Evolutionary conservation across 2,888 invertebrate species (phyloP), one percentile per base, ranked within the genome.

Genomic region (Trachelus stipa): DNA sequence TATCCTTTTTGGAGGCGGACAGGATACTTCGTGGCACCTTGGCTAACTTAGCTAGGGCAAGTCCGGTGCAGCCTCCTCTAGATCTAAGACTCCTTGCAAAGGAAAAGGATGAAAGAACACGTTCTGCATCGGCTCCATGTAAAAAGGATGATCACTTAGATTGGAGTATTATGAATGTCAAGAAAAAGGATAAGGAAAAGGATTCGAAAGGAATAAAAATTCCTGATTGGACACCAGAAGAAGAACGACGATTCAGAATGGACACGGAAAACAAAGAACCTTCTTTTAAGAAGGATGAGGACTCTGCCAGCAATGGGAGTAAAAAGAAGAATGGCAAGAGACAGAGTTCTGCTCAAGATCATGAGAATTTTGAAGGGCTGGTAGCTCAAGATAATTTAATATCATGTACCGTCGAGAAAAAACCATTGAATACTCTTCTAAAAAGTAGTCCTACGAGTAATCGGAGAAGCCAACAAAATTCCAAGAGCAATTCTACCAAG

Each of bases 1-100:
- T 95, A 68, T 94, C 96, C 0, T 93, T 95, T 83, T 92, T 96
- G 71, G 97, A 97, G 85, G 95, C 96, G 0, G 95, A 96, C 85
- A 93, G 95, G 74, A 94, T 96, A 74, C 92, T 95, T 79, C 93
- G 93, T 68, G 92, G 92, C 77, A 93, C 93, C 1, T 84, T 93
- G 34, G 89, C 90, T 3, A 92, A 91, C 40, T 92, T 94, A 83
- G 92, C 93, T 0, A 92, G 93, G 68, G 93, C 93, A 73, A 92
- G 93, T 15, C 92, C 93, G 0, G 90, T 94, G 3, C 93, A 94
- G 85, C 93, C 94, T n/a, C 93, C 94, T 1, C 92, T 94, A 78
- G 95, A 95, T 90, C 92, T 95, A 78, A 92, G 95, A 76, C 87
- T 90, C 12, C 87, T 89, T 81, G 92, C 93, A 34, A 91, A 88